These are phyloP conservation scores for Philotrypesis tridentata DNA, from an alignment of 1,140 invertebrate species.

Conservation along the genomic window DNA sequence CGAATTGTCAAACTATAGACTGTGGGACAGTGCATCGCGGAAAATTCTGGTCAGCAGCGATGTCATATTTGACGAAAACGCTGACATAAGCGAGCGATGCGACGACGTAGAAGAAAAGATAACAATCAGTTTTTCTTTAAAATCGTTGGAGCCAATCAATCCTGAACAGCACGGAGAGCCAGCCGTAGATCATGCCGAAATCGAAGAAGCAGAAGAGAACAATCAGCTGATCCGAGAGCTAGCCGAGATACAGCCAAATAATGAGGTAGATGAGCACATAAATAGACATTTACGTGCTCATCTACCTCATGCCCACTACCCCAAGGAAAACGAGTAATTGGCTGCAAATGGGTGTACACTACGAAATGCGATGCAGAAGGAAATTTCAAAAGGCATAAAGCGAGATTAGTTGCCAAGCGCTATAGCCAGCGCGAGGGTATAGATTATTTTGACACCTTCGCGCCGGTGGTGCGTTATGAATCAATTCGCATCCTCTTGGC, in stretches of 20 bases:
- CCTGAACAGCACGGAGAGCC: background rate
- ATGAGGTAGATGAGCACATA: background rate
- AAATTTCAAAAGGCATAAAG: background rate
- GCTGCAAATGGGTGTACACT: background rate
- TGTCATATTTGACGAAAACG: background rate
- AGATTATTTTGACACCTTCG: conserved; percentile 3
- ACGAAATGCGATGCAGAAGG: background rate
- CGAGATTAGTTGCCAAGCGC: background rate
- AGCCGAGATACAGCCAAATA: background rate
- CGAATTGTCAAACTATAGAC: background rate
- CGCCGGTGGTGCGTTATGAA: background rate
- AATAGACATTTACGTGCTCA: background rate
- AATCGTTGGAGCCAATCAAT: background rate
- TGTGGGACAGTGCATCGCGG: background rate
- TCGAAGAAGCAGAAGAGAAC: background rate
- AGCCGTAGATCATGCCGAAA: background rate
- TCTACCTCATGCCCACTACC: background rate
- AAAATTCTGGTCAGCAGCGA: background rate
- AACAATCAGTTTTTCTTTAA: background rate
- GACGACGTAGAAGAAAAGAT: background rate
- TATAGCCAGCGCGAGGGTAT: background rate
- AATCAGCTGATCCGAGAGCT: background rate
- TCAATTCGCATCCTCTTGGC: too few relatives aligned
- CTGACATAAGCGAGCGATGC: background rate
- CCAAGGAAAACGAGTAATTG: background rate